Conservation (phyloP, 2,797 vertebrate species). For the Micrastur ruficollis region DNA sequence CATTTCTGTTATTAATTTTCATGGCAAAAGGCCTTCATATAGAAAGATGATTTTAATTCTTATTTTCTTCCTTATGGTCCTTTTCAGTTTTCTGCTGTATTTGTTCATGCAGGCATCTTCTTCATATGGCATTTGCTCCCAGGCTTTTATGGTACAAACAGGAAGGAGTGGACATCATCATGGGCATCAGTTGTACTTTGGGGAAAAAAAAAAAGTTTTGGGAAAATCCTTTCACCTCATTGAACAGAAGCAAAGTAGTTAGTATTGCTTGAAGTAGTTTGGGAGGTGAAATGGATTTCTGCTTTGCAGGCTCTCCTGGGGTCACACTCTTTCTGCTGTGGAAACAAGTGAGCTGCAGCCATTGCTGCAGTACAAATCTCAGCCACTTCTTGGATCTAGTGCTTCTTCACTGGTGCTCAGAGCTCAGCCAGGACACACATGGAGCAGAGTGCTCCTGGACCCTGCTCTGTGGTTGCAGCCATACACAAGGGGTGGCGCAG, state of each 20-base stretch:
- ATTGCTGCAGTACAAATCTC: not conserved
- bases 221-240: not conserved
- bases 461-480: not conserved
- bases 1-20: not conserved
- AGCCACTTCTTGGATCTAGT: not conserved
- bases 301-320: not conserved
- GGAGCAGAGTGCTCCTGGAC: accelerated
- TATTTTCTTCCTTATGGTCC: not conserved
- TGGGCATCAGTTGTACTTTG: not conserved
- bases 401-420: not conserved
- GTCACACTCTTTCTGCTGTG: not conserved
- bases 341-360: not conserved
- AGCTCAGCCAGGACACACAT: not conserved
- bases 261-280: not conserved
- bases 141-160: not conserved
- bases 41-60: not conserved
- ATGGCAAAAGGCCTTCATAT: not conserved
- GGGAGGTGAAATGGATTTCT: not conserved
- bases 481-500: not conserved
- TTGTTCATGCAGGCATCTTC: not conserved
- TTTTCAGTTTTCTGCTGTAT: not conserved
- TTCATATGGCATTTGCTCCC: not conserved
- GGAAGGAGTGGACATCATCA: not conserved
- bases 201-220: not conserved
- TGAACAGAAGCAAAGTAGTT: not conserved